Evolutionary conservation across 2,888 invertebrate genomes (phyloP).

Genomic region (Noctua comes): DNA sequence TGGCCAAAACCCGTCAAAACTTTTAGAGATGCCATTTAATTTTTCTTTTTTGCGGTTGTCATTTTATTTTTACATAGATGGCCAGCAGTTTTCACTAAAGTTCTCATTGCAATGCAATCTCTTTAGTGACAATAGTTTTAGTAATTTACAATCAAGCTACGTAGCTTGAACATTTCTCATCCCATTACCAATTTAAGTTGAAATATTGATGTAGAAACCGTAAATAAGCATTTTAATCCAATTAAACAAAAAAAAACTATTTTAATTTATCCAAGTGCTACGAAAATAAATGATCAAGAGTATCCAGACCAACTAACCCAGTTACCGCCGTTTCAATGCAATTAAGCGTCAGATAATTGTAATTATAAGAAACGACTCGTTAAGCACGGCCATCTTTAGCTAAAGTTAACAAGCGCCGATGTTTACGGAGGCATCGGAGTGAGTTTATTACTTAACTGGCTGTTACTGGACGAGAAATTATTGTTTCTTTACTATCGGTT

Average conservation of each 20-base stretch:
- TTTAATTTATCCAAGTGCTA: constrained; percentile 7
- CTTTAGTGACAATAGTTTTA: background rate
- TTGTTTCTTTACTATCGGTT: constrained; percentile 54
- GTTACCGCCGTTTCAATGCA: constrained; percentile 20
- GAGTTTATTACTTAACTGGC: constrained; percentile 69
- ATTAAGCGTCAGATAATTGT: constrained; percentile 46
- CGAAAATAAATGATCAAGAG: constrained; percentile 5
- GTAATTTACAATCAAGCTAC: background rate
- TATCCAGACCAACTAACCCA: constrained; percentile 10
- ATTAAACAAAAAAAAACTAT: background rate
- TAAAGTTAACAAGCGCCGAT: constrained; percentile 64
- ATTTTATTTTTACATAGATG: background rate
- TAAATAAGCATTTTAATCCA: background rate
- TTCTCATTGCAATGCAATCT: background rate
- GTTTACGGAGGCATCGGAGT: constrained; percentile 61
- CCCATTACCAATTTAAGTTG: background rate
- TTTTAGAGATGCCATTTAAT: background rate
- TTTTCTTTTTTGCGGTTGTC: background rate
- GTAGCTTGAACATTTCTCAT: background rate
- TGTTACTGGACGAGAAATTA: constrained; percentile 61
- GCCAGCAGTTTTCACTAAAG: background rate
- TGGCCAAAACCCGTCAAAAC: background rate
- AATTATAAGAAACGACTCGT: constrained; percentile 55
- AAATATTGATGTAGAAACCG: background rate
- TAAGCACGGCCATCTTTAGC: constrained; percentile 55